Base-by-base conservation (phyloP, 1,140 invertebrate species). In the Saccostrea cuccullata region DNA sequence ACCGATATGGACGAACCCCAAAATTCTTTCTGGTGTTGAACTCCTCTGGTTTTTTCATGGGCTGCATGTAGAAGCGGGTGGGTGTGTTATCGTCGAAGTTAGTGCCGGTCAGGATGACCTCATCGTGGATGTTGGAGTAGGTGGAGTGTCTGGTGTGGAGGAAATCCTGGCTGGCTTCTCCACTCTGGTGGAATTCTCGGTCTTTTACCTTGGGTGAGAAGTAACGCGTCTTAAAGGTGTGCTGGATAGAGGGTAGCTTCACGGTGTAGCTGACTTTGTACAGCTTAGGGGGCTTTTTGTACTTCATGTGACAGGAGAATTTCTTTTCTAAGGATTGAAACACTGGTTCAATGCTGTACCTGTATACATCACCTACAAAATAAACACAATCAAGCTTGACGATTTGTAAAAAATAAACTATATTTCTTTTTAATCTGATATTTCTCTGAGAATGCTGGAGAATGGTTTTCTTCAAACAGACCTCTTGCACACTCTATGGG, bases 401-500 rank as follows among this genome's bases (percentile, higher is more conserved):
- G 13, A 13, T 30, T 40, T 77, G 13, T 30, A 13, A 36, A n/a
- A 12, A 77, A 36, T 8, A 11, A 77, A n/a, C n/a, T 30, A 15
- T 12, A 77, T 12, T 40, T 77, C 15, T 1, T 13, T 73, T 30
- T 30, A 12, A n/a, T n/a, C 13, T 11, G n/a, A 13, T 12, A 73
- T 13, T 30, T 77, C 15, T 36, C 20, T 30, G 23, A 4, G 70
- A 77, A 6, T 2, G 11, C 30, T 13, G 5, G 15, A 3, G 9
- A 17, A 77, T 30, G 12, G 17, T 30, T 12, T 30, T 77, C 70
- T 12, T 13, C 36, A 3, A 77, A 82, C 86, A 56, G 86, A 94
- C 93, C 93, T 90, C 89, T 91, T 26, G 93, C 92, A 90, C 94
- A 94, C 87, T 93, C 91, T 0, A 94, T 93, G 13, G 87, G 88